A percentile compares a stretch with the other conserved stretches of the same genome.
phyloP scores from a whole-genome alignment of 2,113 vertebrate species.

The Girardinichthys multiradiatus region DNA sequence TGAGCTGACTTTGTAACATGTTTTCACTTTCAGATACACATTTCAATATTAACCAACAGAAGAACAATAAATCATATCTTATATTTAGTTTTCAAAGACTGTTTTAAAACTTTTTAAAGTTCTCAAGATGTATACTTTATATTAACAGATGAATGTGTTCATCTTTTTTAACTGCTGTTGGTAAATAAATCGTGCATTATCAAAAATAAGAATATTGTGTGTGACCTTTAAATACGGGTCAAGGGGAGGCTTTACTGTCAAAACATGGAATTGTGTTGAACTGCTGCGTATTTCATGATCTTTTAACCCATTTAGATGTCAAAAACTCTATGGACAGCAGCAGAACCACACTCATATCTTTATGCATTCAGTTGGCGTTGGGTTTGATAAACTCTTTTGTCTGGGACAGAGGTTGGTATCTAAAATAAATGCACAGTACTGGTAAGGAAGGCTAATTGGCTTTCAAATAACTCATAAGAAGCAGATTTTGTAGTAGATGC shows the following conservation, averaged over 20 bases:
- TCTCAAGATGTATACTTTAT: background rate
- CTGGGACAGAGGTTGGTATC: too few relatives aligned
- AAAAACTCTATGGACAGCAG: background rate
- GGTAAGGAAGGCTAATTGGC: too few relatives aligned
- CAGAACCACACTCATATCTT: background rate
- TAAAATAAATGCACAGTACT: too few relatives aligned
- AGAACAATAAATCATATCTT: background rate
- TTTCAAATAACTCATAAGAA: too few relatives aligned
- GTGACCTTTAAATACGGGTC: too few relatives aligned
- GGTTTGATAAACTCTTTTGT: too few relatives aligned
- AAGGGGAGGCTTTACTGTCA: too few relatives aligned
- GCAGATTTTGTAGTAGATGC: too few relatives aligned
- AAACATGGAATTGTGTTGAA: background rate
- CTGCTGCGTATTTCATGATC: too few relatives aligned
- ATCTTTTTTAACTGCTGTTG: conserved; percentile 6
- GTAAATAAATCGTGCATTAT: background rate
- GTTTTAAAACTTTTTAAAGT: background rate
- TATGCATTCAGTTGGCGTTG: too few relatives aligned
- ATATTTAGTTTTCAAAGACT: background rate
- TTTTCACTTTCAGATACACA: background rate
- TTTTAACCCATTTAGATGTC: background rate
- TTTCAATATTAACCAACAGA: background rate
- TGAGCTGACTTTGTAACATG: background rate
- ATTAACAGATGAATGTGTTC: background rate
- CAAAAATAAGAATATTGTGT: conserved; percentile 5